phyloP scores from a whole-genome alignment of 2,797 vertebrate genomes.

The Diplodus puntazzo region DNA sequence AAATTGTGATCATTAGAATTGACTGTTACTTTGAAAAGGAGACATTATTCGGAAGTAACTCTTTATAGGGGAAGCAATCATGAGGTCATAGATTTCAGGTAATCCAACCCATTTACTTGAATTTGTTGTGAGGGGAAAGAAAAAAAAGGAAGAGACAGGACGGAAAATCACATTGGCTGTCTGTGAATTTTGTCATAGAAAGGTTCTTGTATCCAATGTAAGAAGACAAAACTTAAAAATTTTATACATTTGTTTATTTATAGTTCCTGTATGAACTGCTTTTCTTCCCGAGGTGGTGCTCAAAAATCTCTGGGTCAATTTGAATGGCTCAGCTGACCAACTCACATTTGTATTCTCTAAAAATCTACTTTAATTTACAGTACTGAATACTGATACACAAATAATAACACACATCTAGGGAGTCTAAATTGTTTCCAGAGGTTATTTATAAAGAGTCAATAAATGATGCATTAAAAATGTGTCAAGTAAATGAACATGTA shows the following conservation, averaged over 20 bases:
- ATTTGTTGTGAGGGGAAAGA: background rate
- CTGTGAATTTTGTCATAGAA: background rate
- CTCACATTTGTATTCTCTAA: background rate
- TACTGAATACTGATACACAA: too few species aligned
- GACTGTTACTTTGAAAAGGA: background rate
- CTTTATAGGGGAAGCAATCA: background rate
- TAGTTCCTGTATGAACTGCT: background rate
- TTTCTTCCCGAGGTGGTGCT: too few species aligned
- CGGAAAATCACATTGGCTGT: background rate
- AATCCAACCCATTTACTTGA: conserved; percentile 8
- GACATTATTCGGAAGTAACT: background rate
- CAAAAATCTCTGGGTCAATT: background rate
- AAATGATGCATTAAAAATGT: too few species aligned
- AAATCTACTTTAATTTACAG: background rate
- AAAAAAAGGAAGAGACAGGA: conserved; percentile 11
- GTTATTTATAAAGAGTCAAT: too few species aligned
- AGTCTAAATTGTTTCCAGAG: too few species aligned
- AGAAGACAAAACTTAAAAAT: background rate
- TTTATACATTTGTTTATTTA: background rate
- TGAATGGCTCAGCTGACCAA: background rate
- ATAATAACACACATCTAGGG: too few species aligned
- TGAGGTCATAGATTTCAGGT: background rate
- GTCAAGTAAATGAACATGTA: too few species aligned
- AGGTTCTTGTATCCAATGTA: background rate
- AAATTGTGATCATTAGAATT: too few species aligned